phyloP scores from a whole-genome alignment of 1,140 invertebrate species.

The Cotesia chilonis region DNA sequence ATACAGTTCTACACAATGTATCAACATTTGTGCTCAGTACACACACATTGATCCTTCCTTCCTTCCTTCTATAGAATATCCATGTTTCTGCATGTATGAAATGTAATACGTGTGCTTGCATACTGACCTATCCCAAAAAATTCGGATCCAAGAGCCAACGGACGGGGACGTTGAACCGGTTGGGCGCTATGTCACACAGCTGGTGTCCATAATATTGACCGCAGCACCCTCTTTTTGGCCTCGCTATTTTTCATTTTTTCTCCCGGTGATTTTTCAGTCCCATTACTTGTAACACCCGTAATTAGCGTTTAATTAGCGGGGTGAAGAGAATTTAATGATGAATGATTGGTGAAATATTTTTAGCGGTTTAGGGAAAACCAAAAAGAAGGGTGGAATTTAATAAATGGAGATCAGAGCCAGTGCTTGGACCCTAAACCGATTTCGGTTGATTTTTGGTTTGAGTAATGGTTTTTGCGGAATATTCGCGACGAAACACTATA shows the following conservation, averaged over 20 bases:
- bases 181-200: constrained; percentile 19
- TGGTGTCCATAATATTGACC: constrained; percentile 32
- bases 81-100: no score
- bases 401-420: background rate
- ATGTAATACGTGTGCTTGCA: constrained; percentile 1
- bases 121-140: constrained; percentile 37
- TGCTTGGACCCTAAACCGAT: background rate
- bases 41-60: background rate
- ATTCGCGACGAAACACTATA: background rate
- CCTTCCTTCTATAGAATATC: background rate
- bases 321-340: no score
- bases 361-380: background rate
- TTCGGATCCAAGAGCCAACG: background rate
- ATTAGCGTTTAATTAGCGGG: no score
- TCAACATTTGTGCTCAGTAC: background rate
- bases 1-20: background rate
- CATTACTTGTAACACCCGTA: background rate
- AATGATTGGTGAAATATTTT: no score
- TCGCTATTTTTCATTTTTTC: constrained; percentile 10
- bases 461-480: constrained; percentile 9
- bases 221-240: background rate
- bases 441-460: constrained; percentile 9
- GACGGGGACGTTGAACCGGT: constrained; percentile 10
- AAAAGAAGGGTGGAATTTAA: background rate
- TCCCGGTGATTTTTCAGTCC: constrained; percentile 13